Base-by-base conservation (phyloP, 1,140 invertebrate species). In the Mya arenaria region DNA sequence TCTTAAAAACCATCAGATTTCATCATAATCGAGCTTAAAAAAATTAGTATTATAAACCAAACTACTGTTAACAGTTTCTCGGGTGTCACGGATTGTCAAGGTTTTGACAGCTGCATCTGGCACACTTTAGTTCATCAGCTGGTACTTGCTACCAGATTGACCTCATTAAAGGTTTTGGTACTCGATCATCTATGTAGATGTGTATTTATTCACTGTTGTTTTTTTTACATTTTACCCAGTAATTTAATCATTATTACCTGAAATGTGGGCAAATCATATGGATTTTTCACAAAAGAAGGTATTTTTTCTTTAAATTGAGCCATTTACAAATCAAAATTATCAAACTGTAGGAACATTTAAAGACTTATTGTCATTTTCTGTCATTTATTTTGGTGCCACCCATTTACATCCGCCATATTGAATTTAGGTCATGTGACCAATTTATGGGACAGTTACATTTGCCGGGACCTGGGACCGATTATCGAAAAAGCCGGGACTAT, bases 201-300 rank as follows among this genome's bases (percentile, higher is more conserved):
- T n/a, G 17, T 8, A 19, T 32, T 32, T 2, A 32, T 19, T 19
- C 5, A 8, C 25, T 32, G 17, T 34, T 1, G 4, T 36, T 19
- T 1, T 17, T 32, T 10, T 17, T 13, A n/a, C 60, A 6, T 10
- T 58, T 37, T 71, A 23, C 10, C 23, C 68, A 41, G n/a, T 34
- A 58, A 19, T 62, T 55, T 28, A 10, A 81, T 25, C 13, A 52
- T 62, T 62, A 25, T 71, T 79, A 87, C 86, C 84, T 87, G 86
- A 74, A 74, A 79, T 25, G 84, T 88, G 58, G 82, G 77, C 39
- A 87, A 82, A 44, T 87, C 84, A 62, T 68, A 85, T 13, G 66
- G 66, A 71, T 48, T 85, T 28, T 68, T 73, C 34, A 84, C 84
- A 10, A 23, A 55, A 6, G 36, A 32, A 44, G 68, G 44, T 28